phyloP scores from a whole-genome alignment of 2,888 invertebrate species.

The Mythimna albipuncta region DNA sequence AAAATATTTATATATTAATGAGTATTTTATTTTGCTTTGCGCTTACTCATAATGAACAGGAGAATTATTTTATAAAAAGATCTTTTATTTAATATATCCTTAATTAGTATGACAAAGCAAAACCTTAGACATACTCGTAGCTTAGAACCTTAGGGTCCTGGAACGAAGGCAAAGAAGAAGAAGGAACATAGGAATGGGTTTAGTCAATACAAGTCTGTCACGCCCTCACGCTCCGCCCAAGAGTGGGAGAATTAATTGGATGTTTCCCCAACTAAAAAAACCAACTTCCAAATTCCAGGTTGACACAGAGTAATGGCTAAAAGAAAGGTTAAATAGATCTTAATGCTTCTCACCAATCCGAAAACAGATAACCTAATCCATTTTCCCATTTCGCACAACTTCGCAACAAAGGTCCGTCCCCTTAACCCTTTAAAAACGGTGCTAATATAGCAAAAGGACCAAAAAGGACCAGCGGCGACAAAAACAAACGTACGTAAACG shows the following conservation, averaged over 20 bases:
- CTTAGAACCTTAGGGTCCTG: too few species aligned
- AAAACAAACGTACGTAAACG: conserved; percentile 66
- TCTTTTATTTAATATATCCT: background rate
- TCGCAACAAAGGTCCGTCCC: conserved; percentile 5
- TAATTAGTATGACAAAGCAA: background rate
- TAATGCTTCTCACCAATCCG: background rate
- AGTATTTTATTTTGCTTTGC: background rate
- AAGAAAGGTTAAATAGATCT: too few species aligned
- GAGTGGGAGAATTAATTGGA: too few species aligned
- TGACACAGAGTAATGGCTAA: too few species aligned
- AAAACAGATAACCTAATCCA: background rate
- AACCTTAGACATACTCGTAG: too few species aligned
- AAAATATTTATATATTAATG: background rate
- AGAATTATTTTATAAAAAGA: background rate
- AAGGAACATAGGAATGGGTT: too few species aligned
- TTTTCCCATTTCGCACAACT: background rate
- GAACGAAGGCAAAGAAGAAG: too few species aligned
- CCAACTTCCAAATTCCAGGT: too few species aligned
- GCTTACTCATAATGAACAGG: background rate
- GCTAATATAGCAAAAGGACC: conserved; percentile 37
- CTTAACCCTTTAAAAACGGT: conserved; percentile 39
- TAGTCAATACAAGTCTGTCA: too few species aligned
- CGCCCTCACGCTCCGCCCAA: too few species aligned
- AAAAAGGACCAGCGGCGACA: conserved; percentile 47
- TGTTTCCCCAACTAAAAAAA: too few species aligned